phyloP scores from a whole-genome alignment of 1,140 invertebrate species.

The Micrasema longulum region DNA sequence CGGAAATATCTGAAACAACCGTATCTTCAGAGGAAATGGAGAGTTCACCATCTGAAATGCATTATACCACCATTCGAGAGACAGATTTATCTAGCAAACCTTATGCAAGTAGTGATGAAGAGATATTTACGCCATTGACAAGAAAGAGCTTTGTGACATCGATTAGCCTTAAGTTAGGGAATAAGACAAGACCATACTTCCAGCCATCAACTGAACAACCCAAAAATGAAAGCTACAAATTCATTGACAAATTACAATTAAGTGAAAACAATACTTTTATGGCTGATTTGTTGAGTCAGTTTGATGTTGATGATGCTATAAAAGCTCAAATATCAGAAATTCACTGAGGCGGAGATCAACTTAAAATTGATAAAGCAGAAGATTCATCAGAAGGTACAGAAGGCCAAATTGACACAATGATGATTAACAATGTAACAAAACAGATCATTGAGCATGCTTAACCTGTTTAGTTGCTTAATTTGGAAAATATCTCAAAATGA shows the following conservation, averaged over 20 bases:
- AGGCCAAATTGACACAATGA: slow-evolving; percentile 16
- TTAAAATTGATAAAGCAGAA: slow-evolving; percentile 54
- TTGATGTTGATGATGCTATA: slow-evolving; percentile 42
- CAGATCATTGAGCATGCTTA: slow-evolving; percentile 47
- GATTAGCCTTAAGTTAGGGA: slow-evolving; percentile 60
- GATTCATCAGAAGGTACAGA: slow-evolving; percentile 24
- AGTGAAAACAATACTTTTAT: slow-evolving; percentile 43
- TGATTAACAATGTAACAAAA: slow-evolving; percentile 41
- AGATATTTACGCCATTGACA: slow-evolving; percentile 52
- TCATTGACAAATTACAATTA: slow-evolving; percentile 18
- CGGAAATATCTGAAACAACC: slow-evolving; percentile 15
- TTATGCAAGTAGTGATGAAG: slow-evolving; percentile 25
- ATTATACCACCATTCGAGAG: slow-evolving; percentile 1
- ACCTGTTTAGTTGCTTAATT: slow-evolving; percentile 30
- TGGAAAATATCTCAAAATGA: too few species aligned
- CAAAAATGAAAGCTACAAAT: slow-evolving; percentile 4
- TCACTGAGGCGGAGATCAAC: slow-evolving; percentile 36
- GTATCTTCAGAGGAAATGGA: slow-evolving; percentile 2
- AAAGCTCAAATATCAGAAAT: slow-evolving; percentile 45
- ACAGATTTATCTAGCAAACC: slow-evolving; percentile 34
- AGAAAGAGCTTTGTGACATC: slow-evolving; percentile 61
- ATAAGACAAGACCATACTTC: slow-evolving; percentile 48
- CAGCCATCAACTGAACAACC: slow-evolving; percentile 28
- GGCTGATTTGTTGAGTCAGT: slow-evolving; percentile 38
- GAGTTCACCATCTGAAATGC: not conserved